Conservation (phyloP, 2,797 vertebrate genomes). For the Cynodonichthys magdalenae region DNA sequence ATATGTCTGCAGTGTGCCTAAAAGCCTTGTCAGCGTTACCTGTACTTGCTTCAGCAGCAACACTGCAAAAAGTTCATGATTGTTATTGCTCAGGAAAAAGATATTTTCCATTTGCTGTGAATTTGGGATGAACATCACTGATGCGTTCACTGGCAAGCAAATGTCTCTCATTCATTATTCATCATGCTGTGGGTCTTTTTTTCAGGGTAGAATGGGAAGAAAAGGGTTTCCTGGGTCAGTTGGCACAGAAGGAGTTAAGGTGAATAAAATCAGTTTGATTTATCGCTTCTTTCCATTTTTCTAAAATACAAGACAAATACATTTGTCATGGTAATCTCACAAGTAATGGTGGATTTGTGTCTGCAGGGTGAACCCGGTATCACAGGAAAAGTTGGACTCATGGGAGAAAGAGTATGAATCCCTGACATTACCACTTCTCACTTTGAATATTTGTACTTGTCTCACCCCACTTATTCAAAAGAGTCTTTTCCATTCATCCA, state of each 20-base stretch:
- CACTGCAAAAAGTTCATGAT: slow-evolving; percentile 12
- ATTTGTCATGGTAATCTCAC: slow-evolving; percentile 7
- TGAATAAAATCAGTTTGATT: slow-evolving; percentile 60
- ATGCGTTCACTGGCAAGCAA: slow-evolving; percentile 10
- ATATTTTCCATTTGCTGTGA: slow-evolving; percentile 12
- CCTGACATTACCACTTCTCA: slow-evolving; percentile 14
- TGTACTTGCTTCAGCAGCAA: slow-evolving; percentile 18
- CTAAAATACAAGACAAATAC: slow-evolving; percentile 3
- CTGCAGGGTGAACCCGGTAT: slow-evolving; percentile 91
- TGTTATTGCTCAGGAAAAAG: slow-evolving; percentile 25
- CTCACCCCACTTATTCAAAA: slow-evolving; percentile 21
- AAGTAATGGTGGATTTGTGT: slow-evolving; percentile 21
- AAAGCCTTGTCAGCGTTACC: slow-evolving; percentile 48
- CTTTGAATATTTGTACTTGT: slow-evolving; percentile 8
- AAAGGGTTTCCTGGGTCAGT: slow-evolving; percentile 91
- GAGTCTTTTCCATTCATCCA: slow-evolving; percentile 20
- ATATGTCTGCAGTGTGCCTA: slow-evolving; percentile 30
- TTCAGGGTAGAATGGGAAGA: slow-evolving; percentile 89
- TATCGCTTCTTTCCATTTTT: neutral
- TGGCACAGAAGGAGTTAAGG: slow-evolving; percentile 91
- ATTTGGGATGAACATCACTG: slow-evolving; percentile 28
- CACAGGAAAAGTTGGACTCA: slow-evolving; percentile 85
- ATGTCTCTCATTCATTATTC: slow-evolving; percentile 9
- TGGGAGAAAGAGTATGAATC: slow-evolving; percentile 92
- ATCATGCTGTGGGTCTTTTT: slow-evolving; percentile 29